Base-by-base conservation (phyloP, 1,140 invertebrate species). In the Nomia melanderi region DNA sequence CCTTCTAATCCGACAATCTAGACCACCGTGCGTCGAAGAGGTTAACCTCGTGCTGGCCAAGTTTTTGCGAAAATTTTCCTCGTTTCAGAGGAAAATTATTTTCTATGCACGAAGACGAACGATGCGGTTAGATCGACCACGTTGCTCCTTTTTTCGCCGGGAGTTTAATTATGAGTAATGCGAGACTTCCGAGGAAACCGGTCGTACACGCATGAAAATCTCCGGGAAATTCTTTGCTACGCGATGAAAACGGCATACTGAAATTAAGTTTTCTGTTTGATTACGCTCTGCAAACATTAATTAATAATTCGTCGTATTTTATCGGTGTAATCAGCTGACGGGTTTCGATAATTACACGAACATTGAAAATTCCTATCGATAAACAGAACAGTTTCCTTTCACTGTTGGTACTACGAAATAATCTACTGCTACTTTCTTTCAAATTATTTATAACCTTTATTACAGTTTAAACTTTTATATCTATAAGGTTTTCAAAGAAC, bases 91-190 rank as follows among this genome's bases (percentile, higher is more conserved):
- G 9, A 25, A 25, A 23, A 53, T 53, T 53, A 53, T 50, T 50
- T 50, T 50, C 47, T n/a, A 23, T 53, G 2, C 7, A 25, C 50
- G 50, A 11, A 25, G 23, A 53, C 20, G 50, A 25, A 50, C n/a
- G 23, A n/a, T 53, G 50, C 50, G 50, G 50, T 50, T n/a, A n/a
- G 20, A 50, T 50, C 20, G 47, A n/a, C n/a, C 20, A 14, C 20
- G 25, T 6, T 25, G 27, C 14, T 47, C 14, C 33, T 41, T 20
- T 47, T 29, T n/a, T n/a, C n/a, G 8, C 4, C 7, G 14, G 1
- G 39, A 17, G 11, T 60, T 71, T 60, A 62, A 71, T 71, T 50
- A 39, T 29, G 27, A 47, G 1, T 11, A 47, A 59, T 14, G 27
- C n/a, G 20, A 7, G 20, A n/a, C 20, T n/a, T n/a, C n/a, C 47